Conservation (phyloP, 2,888 invertebrate genomes). For the Seira sanloemensis region DNA sequence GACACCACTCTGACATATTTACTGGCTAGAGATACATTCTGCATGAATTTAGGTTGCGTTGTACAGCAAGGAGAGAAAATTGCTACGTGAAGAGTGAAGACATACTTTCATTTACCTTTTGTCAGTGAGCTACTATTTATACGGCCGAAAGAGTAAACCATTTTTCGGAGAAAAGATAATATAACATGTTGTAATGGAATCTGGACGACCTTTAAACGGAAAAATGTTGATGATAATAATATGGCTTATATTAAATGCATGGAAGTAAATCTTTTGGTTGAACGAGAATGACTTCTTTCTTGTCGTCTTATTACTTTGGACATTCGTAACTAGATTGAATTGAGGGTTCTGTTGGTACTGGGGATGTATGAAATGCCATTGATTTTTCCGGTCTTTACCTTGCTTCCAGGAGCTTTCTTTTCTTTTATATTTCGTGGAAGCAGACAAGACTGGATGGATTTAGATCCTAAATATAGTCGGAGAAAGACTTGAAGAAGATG, state of each 20-base stretch:
- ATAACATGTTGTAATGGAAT: neutral
- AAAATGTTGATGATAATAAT: neutral
- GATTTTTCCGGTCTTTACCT: constrained; percentile 71
- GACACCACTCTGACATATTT: no score
- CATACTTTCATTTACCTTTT: neutral
- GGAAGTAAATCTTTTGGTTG: neutral
- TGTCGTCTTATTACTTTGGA: neutral
- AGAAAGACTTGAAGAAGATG: no score
- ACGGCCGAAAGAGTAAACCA: neutral
- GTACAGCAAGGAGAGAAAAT: no score
- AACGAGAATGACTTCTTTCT: neutral
- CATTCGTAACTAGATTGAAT: constrained; percentile 2
- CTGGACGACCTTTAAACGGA: neutral
- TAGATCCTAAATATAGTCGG: no score
- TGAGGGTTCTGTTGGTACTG: no score
- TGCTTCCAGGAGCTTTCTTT: no score
- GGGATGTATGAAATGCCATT: constrained; percentile 54
- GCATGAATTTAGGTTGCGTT: no score
- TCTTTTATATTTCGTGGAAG: no score
- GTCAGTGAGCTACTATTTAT: no score
- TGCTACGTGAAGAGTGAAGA: no score
- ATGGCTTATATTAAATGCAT: neutral
- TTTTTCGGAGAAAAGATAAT: neutral
- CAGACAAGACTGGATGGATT: no score
- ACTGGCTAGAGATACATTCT: no score